phyloP scores from a whole-genome alignment of 1,140 invertebrate genomes.

The Pantala flavescens region DNA sequence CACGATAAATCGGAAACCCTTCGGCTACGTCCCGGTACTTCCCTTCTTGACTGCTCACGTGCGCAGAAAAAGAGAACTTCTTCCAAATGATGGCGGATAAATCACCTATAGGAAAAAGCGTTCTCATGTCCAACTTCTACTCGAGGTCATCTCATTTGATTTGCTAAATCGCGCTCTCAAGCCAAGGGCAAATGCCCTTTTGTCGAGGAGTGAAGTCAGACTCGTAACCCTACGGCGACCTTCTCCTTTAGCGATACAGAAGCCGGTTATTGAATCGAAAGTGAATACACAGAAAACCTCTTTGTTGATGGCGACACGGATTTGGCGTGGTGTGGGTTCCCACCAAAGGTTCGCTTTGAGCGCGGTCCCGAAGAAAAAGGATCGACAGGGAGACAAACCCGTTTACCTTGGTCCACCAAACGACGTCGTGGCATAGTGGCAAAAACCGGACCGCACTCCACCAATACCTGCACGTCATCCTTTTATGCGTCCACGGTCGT shows the following conservation, averaged over 20 bases:
- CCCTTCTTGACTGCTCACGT: too few relatives aligned
- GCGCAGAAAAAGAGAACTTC: too few relatives aligned
- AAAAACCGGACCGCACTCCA: neutral
- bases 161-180: neutral
- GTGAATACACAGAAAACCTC: slow-evolving; percentile 9
- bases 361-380: too few relatives aligned
- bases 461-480: neutral
- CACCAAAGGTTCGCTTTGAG: too few relatives aligned
- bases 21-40: too few relatives aligned
- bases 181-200: neutral
- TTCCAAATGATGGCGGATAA: neutral
- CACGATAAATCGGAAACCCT: too few relatives aligned
- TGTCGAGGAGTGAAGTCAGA: neutral
- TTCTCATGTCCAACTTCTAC: neutral
- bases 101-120: neutral
- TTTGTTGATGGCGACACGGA: neutral
- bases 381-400: neutral
- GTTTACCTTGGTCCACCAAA: neutral
- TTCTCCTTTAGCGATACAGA: neutral
- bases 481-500: neutral
- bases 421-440: neutral
- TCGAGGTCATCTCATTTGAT: neutral
- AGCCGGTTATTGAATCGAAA: neutral
- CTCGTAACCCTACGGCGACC: neutral
- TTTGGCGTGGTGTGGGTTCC: too few relatives aligned